phyloP scores from a whole-genome alignment of 92 coral and sea anemone species.

The Palythoa caribaeorum region DNA sequence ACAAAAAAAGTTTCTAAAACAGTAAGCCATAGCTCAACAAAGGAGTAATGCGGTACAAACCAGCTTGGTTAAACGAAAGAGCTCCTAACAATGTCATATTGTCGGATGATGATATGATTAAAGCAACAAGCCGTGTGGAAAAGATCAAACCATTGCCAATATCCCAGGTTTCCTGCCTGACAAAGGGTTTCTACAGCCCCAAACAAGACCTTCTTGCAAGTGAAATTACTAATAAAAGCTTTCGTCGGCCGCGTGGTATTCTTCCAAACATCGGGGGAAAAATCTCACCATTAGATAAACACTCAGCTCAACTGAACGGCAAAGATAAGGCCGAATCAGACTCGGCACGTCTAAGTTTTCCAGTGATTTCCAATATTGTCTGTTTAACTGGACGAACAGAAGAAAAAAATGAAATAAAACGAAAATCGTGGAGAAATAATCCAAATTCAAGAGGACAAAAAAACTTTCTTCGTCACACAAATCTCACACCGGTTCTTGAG shows the following conservation, averaged over 20 bases:
- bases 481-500: constrained; percentile 56
- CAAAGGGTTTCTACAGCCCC: constrained; percentile 1
- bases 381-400: constrained; percentile 29
- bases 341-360: background rate
- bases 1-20: no score
- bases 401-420: background rate
- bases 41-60: constrained; percentile 35
- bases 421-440: constrained; percentile 1
- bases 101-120: constrained; percentile 21
- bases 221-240: background rate
- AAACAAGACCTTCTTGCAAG: no score
- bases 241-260: constrained; percentile 38
- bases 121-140: background rate
- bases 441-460: constrained; percentile 74
- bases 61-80: constrained; percentile 38
- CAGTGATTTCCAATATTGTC: constrained; percentile 24
- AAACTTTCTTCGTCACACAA: constrained; percentile 61
- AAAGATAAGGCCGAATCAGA: background rate
- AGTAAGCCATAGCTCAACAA: background rate
- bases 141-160: constrained; percentile 7
- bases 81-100: constrained; percentile 23
- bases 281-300: constrained; percentile 5
- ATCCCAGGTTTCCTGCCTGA: constrained; percentile 30
- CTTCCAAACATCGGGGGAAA: constrained; percentile 37
- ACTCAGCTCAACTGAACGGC: background rate